Conservation (phyloP, 1,140 invertebrate genomes). For the Drosophila aff. region DNA sequence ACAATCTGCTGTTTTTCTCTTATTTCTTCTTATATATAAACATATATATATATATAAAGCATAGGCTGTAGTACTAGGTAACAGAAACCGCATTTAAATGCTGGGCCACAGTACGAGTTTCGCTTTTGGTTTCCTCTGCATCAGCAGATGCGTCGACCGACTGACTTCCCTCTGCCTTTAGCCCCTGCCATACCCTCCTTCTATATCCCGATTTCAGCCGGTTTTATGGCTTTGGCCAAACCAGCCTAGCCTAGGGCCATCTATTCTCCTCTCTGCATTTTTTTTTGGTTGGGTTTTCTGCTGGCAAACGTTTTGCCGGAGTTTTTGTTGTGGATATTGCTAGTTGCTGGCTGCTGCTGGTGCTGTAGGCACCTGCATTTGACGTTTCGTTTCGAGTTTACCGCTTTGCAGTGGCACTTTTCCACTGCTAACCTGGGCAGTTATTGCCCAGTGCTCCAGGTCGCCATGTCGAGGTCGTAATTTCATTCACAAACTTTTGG, state of each 20-base stretch:
- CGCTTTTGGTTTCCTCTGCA: constrained; percentile 46
- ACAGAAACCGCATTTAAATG: constrained; percentile 76
- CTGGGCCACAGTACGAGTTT: constrained; percentile 34
- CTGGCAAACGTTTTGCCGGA: constrained; percentile 55
- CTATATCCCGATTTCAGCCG: constrained; percentile 42
- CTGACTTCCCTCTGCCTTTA: not conserved
- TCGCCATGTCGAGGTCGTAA: constrained; percentile 22
- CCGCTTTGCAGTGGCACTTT: constrained; percentile 56
- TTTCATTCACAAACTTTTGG: constrained; percentile 62
- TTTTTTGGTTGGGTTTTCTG: constrained; percentile 22
- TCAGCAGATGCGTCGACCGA: constrained; percentile 58
- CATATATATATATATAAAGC: constrained; percentile 19
- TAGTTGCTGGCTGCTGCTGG: constrained; percentile 7
- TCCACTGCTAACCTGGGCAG: constrained; percentile 47
- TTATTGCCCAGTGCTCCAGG: constrained; percentile 45
- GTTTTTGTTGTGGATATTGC: constrained; percentile 42
- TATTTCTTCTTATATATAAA: constrained; percentile 7
- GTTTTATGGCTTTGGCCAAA: constrained; percentile 70
- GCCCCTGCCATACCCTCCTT: constrained; percentile 1
- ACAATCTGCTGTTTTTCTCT: constrained; percentile 7
- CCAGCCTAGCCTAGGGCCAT: constrained; percentile 68
- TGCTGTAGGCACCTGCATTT: constrained; percentile 69
- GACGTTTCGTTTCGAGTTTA: constrained; percentile 66
- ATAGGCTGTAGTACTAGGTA: constrained; percentile 28
- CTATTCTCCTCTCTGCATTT: constrained; percentile 35